Evolutionary conservation across 2,888 invertebrate genomes (phyloP), one percentile per base, ranked within the genome.

Genomic region (Azorinus chamasolen): DNA sequence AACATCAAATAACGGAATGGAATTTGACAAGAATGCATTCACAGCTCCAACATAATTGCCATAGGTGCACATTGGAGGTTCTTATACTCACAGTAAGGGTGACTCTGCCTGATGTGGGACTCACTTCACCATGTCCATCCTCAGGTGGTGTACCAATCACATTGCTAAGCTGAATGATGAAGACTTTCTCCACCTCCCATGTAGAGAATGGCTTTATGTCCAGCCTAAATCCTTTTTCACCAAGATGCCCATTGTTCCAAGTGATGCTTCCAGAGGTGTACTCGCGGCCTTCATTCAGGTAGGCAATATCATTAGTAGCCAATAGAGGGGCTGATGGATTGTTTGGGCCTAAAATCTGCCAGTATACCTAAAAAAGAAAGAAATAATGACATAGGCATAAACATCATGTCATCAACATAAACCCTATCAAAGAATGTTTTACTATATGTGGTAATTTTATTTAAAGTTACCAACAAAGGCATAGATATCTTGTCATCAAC

Each of bases 301-400:
- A 82, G 41, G 85, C 84, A 18, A 92, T 83, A 69, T 92, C 92
- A 54, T 83, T 87, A 2, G 90, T 90, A 39, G 87, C 88, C 48
- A 84, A 78, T 14, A 92, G 79, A 2, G 86, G 79, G 10, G 75
- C 66, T 20, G 70, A 76, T 0, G 89, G 89, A 66, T 89, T 89
- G 72, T 92, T 92, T n/a, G 92, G 92, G 6, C 92, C 92, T 76
- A 91, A 78, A 27, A 92, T 87, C 39, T 87, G 79, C 92, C 92
- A 92, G 41, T 70, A 79, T 1, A 92, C 86, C 92, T 92, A 50
- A 6, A 55, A 61, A 54, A 22, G 14, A 53, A n/a, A 39, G 16
- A 58, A 20, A 58, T 18, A 55, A 53, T 16, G n/a, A n/a, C n/a
- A n/a, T n/a, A n/a, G n/a, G n/a, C n/a, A n/a, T n/a, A n/a, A n/a